Conservation (phyloP, 2,888 invertebrate species). For the Anoplius nigerrimus region DNA sequence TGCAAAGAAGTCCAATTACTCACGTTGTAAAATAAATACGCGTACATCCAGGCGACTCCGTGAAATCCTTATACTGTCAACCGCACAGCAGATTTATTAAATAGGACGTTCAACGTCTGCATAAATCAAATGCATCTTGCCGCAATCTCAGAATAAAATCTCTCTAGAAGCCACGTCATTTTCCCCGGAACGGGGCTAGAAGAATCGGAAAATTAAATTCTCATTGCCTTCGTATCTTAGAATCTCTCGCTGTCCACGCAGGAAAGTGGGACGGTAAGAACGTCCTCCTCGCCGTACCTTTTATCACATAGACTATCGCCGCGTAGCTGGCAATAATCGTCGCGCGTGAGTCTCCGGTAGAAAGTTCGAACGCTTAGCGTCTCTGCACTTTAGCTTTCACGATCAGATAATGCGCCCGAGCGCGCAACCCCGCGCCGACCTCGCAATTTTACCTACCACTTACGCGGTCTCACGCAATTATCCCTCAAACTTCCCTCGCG, state of each 20-base stretch:
- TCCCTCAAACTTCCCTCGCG: neutral
- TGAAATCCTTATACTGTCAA: too few relatives aligned
- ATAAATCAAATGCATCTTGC: too few relatives aligned
- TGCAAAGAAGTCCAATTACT: too few relatives aligned
- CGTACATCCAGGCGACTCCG: too few relatives aligned
- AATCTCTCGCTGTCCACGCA: constrained; percentile 32
- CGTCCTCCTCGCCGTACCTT: constrained; percentile 39
- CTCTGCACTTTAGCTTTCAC: constrained; percentile 51
- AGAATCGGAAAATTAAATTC: too few relatives aligned
- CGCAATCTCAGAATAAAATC: too few relatives aligned
- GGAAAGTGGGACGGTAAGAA: constrained; percentile 51
- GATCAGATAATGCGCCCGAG: constrained; percentile 44
- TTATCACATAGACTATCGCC: constrained; percentile 55
- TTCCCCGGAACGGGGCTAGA: too few relatives aligned
- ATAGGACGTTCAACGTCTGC: too few relatives aligned
- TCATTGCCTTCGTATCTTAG: too few relatives aligned
- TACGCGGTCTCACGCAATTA: neutral
- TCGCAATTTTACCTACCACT: neutral
- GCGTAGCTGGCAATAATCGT: constrained; percentile 45
- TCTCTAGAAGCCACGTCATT: too few relatives aligned
- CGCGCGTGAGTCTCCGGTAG: constrained; percentile 37
- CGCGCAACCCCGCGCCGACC: constrained; percentile 16
- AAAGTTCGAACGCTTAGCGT: constrained; percentile 49
- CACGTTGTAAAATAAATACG: too few relatives aligned
- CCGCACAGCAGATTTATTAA: too few relatives aligned